A percentile compares a stretch with the other conserved stretches of the same genome.
These are phyloP conservation scores for Nansenia antarctica DNA, from an alignment of 2,113 vertebrate genomes.

Conservation along the genomic window DNA sequence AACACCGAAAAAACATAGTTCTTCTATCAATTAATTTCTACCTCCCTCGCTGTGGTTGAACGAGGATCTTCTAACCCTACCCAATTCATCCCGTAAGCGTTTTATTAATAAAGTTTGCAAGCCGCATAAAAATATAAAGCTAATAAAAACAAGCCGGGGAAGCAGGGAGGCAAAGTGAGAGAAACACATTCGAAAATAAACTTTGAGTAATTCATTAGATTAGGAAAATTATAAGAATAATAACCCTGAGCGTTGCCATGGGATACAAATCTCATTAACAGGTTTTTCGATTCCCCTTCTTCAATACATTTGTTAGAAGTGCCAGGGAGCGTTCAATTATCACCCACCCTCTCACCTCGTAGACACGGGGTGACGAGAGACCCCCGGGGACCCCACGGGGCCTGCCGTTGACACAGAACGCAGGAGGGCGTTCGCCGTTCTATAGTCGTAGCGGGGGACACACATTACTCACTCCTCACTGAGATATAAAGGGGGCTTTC, in stretches of 20 bases:
- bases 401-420: not conserved
- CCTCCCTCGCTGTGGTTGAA: constrained; percentile 22
- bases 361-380: constrained; percentile 62
- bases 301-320: constrained; percentile 75
- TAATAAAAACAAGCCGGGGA: constrained; percentile 46
- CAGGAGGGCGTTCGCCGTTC: constrained; percentile 21
- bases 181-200: constrained; percentile 65
- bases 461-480: constrained; percentile 28
- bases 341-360: constrained; percentile 70
- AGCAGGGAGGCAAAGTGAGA: constrained; percentile 31
- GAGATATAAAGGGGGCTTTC: constrained; percentile 61
- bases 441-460: not conserved
- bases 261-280: constrained; percentile 77
- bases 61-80: constrained; percentile 20
- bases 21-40: constrained; percentile 19
- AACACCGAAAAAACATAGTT: not conserved
- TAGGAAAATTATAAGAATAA: constrained; percentile 74
- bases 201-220: constrained; percentile 71
- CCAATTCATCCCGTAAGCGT: constrained; percentile 38
- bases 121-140: constrained; percentile 15
- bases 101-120: constrained; percentile 51
- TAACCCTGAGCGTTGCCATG: constrained; percentile 59
- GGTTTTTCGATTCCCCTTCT: constrained; percentile 73
- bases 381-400: constrained; percentile 54
- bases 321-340: constrained; percentile 71